Evolutionary conservation across 2,797 vertebrate genomes (phyloP).

Genomic region (Pseudocheirus occidentalis): DNA sequence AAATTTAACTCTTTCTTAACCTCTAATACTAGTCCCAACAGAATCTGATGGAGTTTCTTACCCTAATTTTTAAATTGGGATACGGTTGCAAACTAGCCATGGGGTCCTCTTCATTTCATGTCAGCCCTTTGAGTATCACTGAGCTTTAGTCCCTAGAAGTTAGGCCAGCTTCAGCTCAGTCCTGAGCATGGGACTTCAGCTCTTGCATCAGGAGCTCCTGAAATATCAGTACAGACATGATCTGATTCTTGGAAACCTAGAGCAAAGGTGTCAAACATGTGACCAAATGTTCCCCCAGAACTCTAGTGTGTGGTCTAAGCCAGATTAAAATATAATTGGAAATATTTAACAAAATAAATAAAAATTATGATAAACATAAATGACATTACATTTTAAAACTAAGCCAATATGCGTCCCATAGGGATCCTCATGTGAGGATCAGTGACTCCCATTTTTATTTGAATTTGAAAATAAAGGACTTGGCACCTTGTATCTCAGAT

Average conservation of each 20-base stretch:
- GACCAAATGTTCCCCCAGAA: neutral
- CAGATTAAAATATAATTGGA: neutral
- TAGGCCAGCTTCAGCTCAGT: neutral
- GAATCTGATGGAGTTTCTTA: neutral
- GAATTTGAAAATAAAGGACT: neutral
- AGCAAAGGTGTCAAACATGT: neutral
- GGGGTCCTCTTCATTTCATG: neutral
- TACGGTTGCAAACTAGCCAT: neutral
- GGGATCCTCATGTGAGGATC: neutral
- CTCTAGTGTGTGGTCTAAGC: neutral
- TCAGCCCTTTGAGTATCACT: neutral
- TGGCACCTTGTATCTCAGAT: neutral
- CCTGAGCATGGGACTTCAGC: neutral
- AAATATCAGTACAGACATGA: neutral
- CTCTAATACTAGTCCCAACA: neutral
- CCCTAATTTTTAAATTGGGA: neutral
- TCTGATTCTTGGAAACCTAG: neutral
- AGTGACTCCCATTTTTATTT: neutral
- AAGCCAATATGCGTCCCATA: neutral
- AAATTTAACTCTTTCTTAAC: constrained; percentile 17
- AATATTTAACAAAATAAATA: neutral
- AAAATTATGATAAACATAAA: neutral
- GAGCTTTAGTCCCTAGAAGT: neutral
- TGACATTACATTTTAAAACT: neutral
- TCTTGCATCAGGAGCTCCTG: neutral